Conservation (phyloP, 2,888 invertebrate species). For the Pomacea canaliculata region DNA sequence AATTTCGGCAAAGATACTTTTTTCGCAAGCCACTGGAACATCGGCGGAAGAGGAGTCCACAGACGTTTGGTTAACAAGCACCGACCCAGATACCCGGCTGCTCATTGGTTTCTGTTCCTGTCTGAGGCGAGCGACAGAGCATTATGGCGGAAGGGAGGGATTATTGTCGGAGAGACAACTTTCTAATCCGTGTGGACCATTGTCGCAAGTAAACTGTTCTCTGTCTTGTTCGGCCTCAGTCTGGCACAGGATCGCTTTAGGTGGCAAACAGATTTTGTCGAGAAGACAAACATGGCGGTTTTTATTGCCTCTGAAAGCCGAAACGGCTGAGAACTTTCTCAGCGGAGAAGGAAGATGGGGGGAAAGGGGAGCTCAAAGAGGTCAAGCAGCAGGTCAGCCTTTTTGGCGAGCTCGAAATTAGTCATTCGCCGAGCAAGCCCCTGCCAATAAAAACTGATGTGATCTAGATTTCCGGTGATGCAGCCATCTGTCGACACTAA, state of each 20-base stretch:
- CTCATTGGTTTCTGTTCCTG: too few relatives aligned
- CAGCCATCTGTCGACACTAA: too few relatives aligned
- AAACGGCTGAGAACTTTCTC: not conserved
- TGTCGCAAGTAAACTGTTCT: not conserved
- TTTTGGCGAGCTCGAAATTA: too few relatives aligned
- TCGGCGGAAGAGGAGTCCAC: too few relatives aligned
- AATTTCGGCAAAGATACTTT: too few relatives aligned
- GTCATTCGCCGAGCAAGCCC: too few relatives aligned
- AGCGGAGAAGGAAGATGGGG: not conserved
- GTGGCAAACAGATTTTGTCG: not conserved
- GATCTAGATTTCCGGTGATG: too few relatives aligned
- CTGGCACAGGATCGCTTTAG: not conserved
- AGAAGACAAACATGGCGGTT: slow-evolving; percentile 3
- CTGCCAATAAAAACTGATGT: too few relatives aligned
- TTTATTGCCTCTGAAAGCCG: not conserved
- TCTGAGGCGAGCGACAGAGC: not conserved
- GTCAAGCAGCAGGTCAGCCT: not conserved
- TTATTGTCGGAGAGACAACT: not conserved
- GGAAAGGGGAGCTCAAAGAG: not conserved
- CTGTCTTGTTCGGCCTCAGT: not conserved
- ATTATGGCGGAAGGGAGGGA: not conserved
- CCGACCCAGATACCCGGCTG: too few relatives aligned
- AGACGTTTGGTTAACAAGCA: too few relatives aligned
- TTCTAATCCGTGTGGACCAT: not conserved
- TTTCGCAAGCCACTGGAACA: too few relatives aligned